phyloP scores from a whole-genome alignment of 2,797 vertebrate species.

The Urocyon cinereoargenteus region DNA sequence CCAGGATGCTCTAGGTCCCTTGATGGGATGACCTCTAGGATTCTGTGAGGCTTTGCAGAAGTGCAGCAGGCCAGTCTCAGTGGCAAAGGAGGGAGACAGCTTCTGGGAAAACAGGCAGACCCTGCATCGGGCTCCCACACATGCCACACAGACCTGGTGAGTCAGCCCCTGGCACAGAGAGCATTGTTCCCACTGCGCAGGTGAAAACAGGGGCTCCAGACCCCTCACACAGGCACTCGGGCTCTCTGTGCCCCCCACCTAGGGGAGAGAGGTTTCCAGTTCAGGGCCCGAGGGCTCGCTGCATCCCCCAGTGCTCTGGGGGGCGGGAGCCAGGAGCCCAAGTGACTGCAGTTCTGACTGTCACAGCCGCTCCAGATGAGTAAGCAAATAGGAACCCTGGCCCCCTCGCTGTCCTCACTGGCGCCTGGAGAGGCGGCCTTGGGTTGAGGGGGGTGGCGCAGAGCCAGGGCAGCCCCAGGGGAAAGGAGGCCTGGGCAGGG shows the following conservation, averaged over 20 bases:
- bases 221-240: rapidly evolving
- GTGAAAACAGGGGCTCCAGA: rapidly evolving
- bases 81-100: not conserved
- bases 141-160: rapidly evolving
- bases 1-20: not conserved
- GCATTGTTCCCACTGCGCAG: rapidly evolving
- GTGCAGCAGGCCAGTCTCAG: not conserved
- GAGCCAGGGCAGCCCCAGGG: not conserved
- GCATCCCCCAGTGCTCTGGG: not conserved
- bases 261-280: not conserved
- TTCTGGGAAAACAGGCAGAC: not conserved
- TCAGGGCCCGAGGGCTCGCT: rapidly evolving
- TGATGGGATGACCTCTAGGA: not conserved
- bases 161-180: rapidly evolving
- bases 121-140: rapidly evolving
- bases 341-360: rapidly evolving
- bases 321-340: not conserved
- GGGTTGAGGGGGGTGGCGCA: not conserved
- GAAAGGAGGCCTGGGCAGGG: not conserved
- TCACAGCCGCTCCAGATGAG: not conserved
- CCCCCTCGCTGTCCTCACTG: rapidly evolving
- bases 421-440: not conserved
- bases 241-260: not conserved
- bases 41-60: not conserved
- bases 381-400: not conserved